These are phyloP conservation scores for Alcedo atthis DNA, from an alignment of 2,797 vertebrate species.

Conservation along the genomic window DNA sequence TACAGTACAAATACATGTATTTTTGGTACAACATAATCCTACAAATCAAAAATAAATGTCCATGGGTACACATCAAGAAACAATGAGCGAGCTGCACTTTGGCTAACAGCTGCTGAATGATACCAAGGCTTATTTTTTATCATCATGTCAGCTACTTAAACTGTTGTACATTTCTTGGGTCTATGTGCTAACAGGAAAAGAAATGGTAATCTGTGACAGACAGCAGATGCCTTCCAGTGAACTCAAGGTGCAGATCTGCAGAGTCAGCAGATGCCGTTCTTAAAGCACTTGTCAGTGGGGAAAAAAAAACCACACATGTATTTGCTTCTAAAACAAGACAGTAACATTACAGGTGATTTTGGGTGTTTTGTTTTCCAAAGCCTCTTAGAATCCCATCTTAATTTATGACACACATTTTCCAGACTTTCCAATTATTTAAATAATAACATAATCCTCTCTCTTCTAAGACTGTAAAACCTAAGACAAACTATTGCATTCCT, in stretches of 20 bases:
- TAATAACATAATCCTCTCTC: not conserved
- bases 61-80: not conserved
- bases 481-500: not conserved
- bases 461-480: not conserved
- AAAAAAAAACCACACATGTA: not conserved
- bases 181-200: not conserved
- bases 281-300: not conserved
- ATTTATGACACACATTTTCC: not conserved
- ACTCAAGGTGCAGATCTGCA: not conserved
- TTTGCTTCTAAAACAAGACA: not conserved
- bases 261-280: slow-evolving; percentile 23
- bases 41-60: not conserved
- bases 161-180: not conserved
- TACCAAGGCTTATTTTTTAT: not conserved
- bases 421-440: not conserved
- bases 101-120: not conserved
- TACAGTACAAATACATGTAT: not conserved
- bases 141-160: not conserved
- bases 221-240: not conserved
- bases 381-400: not conserved
- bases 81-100: not conserved
- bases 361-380: not conserved
- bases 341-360: not conserved
- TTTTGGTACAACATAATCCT: not conserved
- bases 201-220: not conserved